phyloP scores from a whole-genome alignment of 92 coral and sea anemone species.

The Phymanthus crucifer region DNA sequence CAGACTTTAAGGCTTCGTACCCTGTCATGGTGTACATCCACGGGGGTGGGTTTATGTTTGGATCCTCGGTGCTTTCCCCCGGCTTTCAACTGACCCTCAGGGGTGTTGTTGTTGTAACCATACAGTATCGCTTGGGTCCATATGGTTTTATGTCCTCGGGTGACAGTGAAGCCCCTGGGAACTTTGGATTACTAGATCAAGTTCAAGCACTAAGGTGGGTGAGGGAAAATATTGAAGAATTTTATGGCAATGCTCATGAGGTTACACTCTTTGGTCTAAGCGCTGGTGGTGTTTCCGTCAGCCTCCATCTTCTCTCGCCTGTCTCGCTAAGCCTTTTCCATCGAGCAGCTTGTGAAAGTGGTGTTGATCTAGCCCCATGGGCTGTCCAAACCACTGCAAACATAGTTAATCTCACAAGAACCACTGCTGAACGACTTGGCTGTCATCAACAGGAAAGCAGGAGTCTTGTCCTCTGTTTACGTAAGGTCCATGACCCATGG shows the following conservation, averaged over 20 bases:
- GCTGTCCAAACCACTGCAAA: slow-evolving; percentile 19
- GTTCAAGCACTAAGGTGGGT: slow-evolving; percentile 51
- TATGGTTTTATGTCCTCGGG: slow-evolving; percentile 62
- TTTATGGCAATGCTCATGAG: slow-evolving; percentile 35
- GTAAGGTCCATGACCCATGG: slow-evolving; percentile 20
- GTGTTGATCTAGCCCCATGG: slow-evolving; percentile 41
- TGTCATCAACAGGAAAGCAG: slow-evolving; percentile 14
- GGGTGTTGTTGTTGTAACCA: slow-evolving; percentile 57
- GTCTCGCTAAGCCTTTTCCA: slow-evolving; percentile 40
- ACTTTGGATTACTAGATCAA: slow-evolving; percentile 51
- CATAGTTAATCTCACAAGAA: slow-evolving; percentile 9
- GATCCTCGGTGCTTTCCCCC: slow-evolving; percentile 34
- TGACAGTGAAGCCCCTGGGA: slow-evolving; percentile 41
- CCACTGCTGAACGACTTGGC: slow-evolving; percentile 34
- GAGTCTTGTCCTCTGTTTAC: slow-evolving; percentile 29
- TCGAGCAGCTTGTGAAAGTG: slow-evolving; percentile 37
- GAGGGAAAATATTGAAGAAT: slow-evolving; percentile 40
- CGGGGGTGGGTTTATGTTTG: slow-evolving; percentile 37
- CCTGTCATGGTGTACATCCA: slow-evolving; percentile 64
- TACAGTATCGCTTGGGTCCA: slow-evolving; percentile 68
- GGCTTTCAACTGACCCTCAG: slow-evolving; percentile 50
- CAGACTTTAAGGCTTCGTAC: slow-evolving; percentile 23
- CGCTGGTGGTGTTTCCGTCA: slow-evolving; percentile 43
- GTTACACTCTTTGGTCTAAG: slow-evolving; percentile 51
- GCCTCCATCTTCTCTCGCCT: slow-evolving; percentile 42